A percentile compares a stretch with the other conserved stretches of the same genome.
Conservation (phyloP, 2,888 invertebrate species). For the Azorinus chamasolen region DNA sequence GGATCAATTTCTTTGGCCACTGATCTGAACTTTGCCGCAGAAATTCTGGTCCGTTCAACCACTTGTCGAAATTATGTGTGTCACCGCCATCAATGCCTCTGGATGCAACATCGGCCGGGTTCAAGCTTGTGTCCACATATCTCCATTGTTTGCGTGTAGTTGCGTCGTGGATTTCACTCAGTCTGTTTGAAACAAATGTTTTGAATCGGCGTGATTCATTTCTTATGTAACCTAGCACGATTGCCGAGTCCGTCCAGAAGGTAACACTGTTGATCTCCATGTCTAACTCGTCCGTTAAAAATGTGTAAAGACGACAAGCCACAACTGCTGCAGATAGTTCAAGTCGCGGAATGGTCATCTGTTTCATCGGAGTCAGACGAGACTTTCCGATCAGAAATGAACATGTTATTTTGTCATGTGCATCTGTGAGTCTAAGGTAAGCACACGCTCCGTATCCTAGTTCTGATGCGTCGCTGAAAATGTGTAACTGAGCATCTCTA, state of each 20-base stretch:
- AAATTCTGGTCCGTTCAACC: no score
- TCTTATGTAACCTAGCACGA: conserved; percentile 42
- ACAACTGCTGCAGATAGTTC: no score
- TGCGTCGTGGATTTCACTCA: no score
- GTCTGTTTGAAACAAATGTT: no score
- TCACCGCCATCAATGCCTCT: no score
- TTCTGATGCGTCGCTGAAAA: conserved; percentile 55
- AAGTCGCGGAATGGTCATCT: conserved; percentile 26
- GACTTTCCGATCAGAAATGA: conserved; percentile 37
- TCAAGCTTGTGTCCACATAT: no score
- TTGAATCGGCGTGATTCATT: conserved; percentile 43
- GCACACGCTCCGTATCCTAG: conserved; percentile 50
- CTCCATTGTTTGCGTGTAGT: no score
- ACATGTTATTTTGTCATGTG: conserved; percentile 11
- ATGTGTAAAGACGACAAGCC: no score
- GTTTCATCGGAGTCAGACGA: conserved; percentile 44
- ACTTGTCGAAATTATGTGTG: no score
- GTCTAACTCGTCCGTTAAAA: conserved; percentile 30
- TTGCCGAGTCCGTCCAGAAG: conserved; percentile 50
- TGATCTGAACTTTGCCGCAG: no score
- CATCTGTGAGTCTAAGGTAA: conserved; percentile 21
- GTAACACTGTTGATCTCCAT: conserved; percentile 21
- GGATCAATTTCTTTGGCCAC: no score
- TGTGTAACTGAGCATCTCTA: conserved; percentile 37
- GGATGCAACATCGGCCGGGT: no score